These are phyloP conservation scores for Mesembrinibis cayennensis DNA, from an alignment of 2,113 vertebrate genomes.

Conservation along the genomic window DNA sequence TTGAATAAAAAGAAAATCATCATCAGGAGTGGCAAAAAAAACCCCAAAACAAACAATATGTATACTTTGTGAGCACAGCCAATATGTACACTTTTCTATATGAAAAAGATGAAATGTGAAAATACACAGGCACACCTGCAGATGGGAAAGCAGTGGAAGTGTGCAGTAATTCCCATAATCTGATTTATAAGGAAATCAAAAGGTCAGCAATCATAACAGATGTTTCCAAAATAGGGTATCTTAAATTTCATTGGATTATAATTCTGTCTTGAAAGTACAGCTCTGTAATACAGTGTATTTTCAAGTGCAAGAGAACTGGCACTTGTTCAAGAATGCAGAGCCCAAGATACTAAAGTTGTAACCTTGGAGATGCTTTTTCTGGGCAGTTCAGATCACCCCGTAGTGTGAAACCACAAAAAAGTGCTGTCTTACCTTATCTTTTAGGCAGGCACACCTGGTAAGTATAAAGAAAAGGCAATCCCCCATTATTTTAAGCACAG, in stretches of 20 bases:
- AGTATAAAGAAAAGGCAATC: neutral
- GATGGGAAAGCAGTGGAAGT: neutral
- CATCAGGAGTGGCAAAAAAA: neutral
- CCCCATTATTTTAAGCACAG: neutral
- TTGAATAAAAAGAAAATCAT: neutral
- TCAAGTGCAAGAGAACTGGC: neutral
- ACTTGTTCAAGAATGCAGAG: neutral
- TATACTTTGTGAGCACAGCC: neutral
- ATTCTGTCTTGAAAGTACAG: neutral
- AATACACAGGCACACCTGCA: neutral
- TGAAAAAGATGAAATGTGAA: neutral
- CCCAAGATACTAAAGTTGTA: neutral
- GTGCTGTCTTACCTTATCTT: neutral
- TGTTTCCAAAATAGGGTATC: neutral
- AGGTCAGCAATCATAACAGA: neutral
- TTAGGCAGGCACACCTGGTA: neutral
- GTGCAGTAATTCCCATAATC: neutral
- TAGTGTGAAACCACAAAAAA: neutral
- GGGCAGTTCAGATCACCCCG: neutral
- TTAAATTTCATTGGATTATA: neutral
- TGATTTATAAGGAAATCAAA: neutral
- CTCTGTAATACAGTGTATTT: neutral
- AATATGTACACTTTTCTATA: neutral
- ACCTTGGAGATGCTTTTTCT: neutral
- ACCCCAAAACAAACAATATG: neutral